Conservation (phyloP, 2,888 invertebrate genomes). For the Ophonus ardosiacus region DNA sequence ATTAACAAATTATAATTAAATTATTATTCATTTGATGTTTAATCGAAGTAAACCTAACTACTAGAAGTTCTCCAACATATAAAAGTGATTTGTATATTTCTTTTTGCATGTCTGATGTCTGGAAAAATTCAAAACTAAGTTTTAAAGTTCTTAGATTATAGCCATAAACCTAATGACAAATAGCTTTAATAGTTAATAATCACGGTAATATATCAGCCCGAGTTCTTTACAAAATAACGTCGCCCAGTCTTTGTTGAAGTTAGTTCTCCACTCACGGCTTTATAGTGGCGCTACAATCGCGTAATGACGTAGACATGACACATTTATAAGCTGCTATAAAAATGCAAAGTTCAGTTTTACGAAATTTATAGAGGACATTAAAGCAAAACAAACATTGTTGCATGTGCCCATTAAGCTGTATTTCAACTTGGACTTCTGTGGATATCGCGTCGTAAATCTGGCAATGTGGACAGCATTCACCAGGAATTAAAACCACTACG, state of each 20-base stretch:
- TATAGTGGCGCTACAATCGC: conserved; percentile 20
- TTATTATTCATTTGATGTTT: not conserved
- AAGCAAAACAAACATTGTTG: conserved; percentile 66
- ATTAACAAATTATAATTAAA: too few species aligned
- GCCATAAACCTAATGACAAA: conserved; percentile 3
- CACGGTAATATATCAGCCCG: not conserved
- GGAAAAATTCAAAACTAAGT: not conserved
- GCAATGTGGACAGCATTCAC: not conserved
- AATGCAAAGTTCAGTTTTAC: conserved; percentile 54
- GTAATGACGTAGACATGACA: conserved; percentile 49
- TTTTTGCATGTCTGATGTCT: not conserved
- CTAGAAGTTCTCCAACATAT: not conserved
- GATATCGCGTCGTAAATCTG: conserved; percentile 32
- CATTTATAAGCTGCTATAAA: conserved; percentile 54
- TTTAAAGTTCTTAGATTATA: not conserved
- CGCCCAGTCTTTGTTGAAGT: not conserved
- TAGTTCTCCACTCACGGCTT: conserved; percentile 20
- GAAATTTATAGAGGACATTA: conserved; percentile 66
- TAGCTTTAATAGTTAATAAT: conserved; percentile 10
- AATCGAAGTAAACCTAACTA: not conserved
- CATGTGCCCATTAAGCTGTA: conserved; percentile 65
- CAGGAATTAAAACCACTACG: not conserved
- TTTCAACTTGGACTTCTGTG: conserved; percentile 43
- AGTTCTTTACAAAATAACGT: conserved; percentile 30
- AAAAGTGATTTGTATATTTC: not conserved